A percentile compares a stretch with the other conserved stretches of the same genome.
Evolutionary conservation across 2,888 invertebrate genomes (phyloP).

Genomic region (Tuberolachnus salignus): DNA sequence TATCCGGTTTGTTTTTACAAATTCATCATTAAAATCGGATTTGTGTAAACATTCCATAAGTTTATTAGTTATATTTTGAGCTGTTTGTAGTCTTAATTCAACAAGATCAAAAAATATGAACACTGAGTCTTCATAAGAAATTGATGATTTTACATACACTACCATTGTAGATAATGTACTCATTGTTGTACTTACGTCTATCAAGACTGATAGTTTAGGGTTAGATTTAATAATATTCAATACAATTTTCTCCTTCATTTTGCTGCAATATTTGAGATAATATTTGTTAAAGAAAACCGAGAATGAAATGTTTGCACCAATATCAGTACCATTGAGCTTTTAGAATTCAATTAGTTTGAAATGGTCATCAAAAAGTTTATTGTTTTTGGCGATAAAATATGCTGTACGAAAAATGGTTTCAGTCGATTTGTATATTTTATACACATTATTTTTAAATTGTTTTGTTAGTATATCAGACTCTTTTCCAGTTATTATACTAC

Average conservation of each 20-base stretch:
- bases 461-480: not conserved
- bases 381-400: conserved; percentile 12
- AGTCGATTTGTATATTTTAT: conserved; percentile 1
- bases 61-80: not conserved
- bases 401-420: not conserved
- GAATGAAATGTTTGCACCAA: conserved; percentile 8
- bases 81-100: conserved; percentile 9
- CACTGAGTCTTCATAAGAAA: not conserved
- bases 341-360: conserved; percentile 20
- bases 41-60: not conserved
- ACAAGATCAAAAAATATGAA: conserved; percentile 15
- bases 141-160: conserved; percentile 14
- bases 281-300: not conserved
- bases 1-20: not conserved
- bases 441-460: conserved; percentile 11
- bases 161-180: conserved; percentile 15
- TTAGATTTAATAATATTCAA: conserved; percentile 11
- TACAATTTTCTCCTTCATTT: conserved; percentile 17
- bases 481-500: conserved; percentile 1
- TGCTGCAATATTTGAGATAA: conserved; percentile 1
- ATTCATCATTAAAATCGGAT: conserved; percentile 9
- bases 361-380: conserved; percentile 15
- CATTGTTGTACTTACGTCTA: conserved; percentile 7
- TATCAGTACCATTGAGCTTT: not conserved
- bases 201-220: conserved; percentile 2